Conservation (phyloP, 2,113 vertebrate species). For the Neogobius melanostomus region DNA sequence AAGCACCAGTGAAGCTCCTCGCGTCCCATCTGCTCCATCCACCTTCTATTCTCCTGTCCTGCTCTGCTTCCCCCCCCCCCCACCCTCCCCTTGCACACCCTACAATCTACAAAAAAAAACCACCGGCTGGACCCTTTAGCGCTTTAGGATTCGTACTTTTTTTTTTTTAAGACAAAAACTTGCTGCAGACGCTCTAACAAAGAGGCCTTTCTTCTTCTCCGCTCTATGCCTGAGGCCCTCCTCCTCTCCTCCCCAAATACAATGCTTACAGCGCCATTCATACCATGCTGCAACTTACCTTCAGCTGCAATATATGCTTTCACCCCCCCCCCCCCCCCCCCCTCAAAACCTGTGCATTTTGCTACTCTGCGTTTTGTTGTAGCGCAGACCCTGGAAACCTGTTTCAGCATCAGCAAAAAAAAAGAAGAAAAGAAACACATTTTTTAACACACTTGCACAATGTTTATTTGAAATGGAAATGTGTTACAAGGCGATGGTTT, state of each 20-base stretch:
- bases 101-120: slow-evolving; percentile 9
- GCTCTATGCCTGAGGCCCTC: slow-evolving; percentile 62
- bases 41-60: slow-evolving; percentile 25
- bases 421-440: too few species aligned
- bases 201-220: slow-evolving; percentile 55
- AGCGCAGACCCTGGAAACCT: neutral
- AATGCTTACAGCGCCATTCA: slow-evolving; percentile 25
- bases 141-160: slow-evolving; percentile 47
- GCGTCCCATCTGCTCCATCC: slow-evolving; percentile 62
- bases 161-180: slow-evolving; percentile 33
- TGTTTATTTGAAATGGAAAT: neutral
- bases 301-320: slow-evolving; percentile 41
- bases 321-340: neutral
- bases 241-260: slow-evolving; percentile 44
- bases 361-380: neutral
- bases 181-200: slow-evolving; percentile 60
- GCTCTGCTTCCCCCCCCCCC: slow-evolving; percentile 46
- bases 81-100: slow-evolving; percentile 35
- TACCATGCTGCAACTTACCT: slow-evolving; percentile 50
- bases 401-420: slow-evolving; percentile 9
- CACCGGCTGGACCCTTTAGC: slow-evolving; percentile 63
- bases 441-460: neutral
- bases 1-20: slow-evolving; percentile 67
- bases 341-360: slow-evolving; percentile 20
- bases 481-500: neutral